phyloP scores from a whole-genome alignment of 2,797 vertebrate species.

The Loriculus beryllinus region DNA sequence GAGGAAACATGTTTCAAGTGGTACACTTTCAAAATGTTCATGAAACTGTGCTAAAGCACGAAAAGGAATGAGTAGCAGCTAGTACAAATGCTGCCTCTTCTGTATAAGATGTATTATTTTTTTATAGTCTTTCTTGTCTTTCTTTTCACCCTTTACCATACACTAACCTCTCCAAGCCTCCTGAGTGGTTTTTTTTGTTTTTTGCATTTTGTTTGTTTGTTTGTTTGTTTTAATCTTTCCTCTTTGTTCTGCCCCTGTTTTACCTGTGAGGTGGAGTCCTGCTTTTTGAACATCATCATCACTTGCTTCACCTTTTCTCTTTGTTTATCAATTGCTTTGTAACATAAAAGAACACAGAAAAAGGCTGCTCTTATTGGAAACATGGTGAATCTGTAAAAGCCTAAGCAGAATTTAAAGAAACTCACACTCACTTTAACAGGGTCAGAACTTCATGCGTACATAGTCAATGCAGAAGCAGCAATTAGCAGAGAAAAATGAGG shows the following conservation, averaged over 20 bases:
- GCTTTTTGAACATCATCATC: neutral
- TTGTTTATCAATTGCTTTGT: neutral
- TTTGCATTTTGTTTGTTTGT: no score
- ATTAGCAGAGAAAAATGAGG: neutral
- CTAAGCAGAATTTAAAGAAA: neutral
- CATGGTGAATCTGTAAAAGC: neutral
- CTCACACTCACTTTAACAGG: neutral
- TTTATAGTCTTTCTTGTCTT: neutral
- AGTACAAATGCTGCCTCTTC: neutral
- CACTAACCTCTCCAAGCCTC: neutral
- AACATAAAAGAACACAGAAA: neutral
- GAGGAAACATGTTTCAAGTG: neutral
- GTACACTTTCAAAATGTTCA: neutral
- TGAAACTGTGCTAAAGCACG: neutral
- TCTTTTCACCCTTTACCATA: neutral
- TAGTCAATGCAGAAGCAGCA: neutral
- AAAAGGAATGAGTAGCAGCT: neutral
- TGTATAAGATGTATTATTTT: neutral
- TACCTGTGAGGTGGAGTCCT: neutral
- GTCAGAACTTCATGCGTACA: neutral
- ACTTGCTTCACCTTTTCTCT: neutral
- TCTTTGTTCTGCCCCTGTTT: neutral
- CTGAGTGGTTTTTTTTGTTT: neutral
- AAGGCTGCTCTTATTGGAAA: neutral
- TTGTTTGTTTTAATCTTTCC: neutral